A percentile compares a stretch with the other conserved stretches of the same genome.
Conservation (phyloP, 1,140 invertebrate genomes). For the Eumeta japonica region DNA sequence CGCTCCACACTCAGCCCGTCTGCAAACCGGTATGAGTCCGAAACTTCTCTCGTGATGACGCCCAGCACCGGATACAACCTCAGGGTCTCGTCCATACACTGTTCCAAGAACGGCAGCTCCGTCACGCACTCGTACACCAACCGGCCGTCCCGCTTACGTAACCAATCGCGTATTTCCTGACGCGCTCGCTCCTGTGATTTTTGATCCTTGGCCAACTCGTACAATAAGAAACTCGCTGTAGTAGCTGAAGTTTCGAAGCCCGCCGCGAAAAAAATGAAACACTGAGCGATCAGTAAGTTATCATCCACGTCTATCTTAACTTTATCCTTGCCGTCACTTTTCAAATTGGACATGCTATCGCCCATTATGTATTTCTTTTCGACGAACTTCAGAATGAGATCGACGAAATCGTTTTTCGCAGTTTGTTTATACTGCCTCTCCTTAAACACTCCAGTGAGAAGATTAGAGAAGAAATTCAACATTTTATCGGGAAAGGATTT, state of each 20-base stretch:
- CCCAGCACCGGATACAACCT: slow-evolving; percentile 23
- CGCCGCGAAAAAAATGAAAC: slow-evolving; percentile 45
- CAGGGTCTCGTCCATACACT: slow-evolving; percentile 29
- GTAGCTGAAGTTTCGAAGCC: slow-evolving; percentile 27
- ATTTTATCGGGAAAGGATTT: neutral
- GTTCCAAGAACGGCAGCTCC: slow-evolving; percentile 53
- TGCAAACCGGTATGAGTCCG: neutral
- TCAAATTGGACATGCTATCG: neutral
- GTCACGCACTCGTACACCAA: slow-evolving; percentile 49
- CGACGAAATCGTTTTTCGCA: neutral
- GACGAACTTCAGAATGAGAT: neutral
- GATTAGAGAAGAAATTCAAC: neutral
- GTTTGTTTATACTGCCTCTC: neutral
- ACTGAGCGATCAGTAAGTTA: slow-evolving; percentile 31
- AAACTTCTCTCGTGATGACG: slow-evolving; percentile 22
- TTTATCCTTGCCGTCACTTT: neutral
- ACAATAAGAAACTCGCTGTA: slow-evolving; percentile 25
- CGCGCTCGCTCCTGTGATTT: slow-evolving; percentile 32
- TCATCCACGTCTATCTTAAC: neutral
- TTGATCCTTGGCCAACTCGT: slow-evolving; percentile 28
- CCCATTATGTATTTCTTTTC: neutral
- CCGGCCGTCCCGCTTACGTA: slow-evolving; percentile 30
- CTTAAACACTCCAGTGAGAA: neutral
- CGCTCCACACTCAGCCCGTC: neutral
- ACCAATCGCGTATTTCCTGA: slow-evolving; percentile 25